phyloP scores from a whole-genome alignment of 2,797 vertebrate species.

The Hyperoplus lanceolatus region DNA sequence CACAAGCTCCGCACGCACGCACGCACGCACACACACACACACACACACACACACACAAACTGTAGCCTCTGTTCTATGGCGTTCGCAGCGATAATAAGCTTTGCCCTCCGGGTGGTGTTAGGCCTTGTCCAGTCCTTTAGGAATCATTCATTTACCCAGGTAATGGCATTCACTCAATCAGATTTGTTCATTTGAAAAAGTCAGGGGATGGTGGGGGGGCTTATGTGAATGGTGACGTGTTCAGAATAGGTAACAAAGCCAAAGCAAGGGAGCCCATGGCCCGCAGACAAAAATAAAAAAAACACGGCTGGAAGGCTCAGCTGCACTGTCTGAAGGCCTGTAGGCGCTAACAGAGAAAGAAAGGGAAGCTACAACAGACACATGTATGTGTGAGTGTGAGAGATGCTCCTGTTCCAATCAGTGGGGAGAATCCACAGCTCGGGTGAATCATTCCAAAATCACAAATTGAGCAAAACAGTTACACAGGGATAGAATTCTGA shows the following conservation, averaged over 20 bases:
- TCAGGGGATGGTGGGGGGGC: conserved; percentile 56
- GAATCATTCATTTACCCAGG: conserved; percentile 85
- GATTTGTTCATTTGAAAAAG: conserved; percentile 83
- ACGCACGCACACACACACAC: conserved; percentile 4
- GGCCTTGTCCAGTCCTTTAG: conserved; percentile 81
- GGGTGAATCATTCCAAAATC: conserved; percentile 51
- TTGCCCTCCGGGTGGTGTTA: conserved; percentile 80
- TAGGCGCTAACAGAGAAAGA: conserved; percentile 17
- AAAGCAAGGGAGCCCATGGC: conserved; percentile 34
- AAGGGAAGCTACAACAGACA: conserved; percentile 33
- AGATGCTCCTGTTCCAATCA: conserved; percentile 55
- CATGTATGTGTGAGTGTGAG: conserved; percentile 25
- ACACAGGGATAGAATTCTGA: conserved; percentile 25
- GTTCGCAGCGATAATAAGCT: conserved; percentile 83
- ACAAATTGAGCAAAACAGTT: conserved; percentile 30
- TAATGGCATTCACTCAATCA: conserved; percentile 84
- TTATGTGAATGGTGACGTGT: conserved; percentile 74
- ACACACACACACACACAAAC: no score
- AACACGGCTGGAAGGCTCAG: conserved; percentile 44
- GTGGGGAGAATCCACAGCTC: conserved; percentile 44
- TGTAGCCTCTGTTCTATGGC: conserved; percentile 66
- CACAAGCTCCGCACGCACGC: conserved; percentile 48
- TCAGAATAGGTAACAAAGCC: conserved; percentile 68
- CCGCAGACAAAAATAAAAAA: conserved; percentile 24
- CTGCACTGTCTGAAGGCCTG: conserved; percentile 43